Base-by-base conservation (phyloP, 2,113 vertebrate genomes). In the Telmatochromis sp. region DNA sequence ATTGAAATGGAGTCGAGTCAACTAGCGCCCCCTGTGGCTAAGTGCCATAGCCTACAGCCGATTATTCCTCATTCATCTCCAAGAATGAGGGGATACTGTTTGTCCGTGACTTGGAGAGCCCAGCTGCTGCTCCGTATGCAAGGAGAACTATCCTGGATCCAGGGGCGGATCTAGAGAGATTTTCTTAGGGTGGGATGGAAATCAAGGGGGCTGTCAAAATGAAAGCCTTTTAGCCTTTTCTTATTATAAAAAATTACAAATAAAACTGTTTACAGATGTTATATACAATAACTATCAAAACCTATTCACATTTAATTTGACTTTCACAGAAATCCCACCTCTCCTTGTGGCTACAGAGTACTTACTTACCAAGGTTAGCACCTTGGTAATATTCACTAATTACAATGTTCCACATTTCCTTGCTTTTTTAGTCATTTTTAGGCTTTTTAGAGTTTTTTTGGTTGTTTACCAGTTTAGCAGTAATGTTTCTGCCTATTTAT, bases 1-100 rank as follows among this genome's bases (percentile, higher is more conserved):
- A 51, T 19, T 51, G 0, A 19, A 51, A 3, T 51, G 0, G 0
- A 1, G 4, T n/a, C 49, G 17, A 51, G 49, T 51, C 17, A 51
- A 51, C 49, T 51, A 9, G 49, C 17, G 49, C 17, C 8, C 0
- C 49, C 49, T 19, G 49, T 51, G 49, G 17, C 49, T 1, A 51
- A 2, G 0, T 51, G 49, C 49, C 2, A 5, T 19, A n/a, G 49
- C 49, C 11, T 40, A 40, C 37, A 40, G 10, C 47, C 1, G 49
- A 51, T 51, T 51, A 51, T 51, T 51, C 17, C 8, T 51, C 49
- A 51, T 51, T 51, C 49, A 19, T 5, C 49, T 51, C 17, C 49
- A 51, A 51, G 49, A 9, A n/a, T 19, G 49, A 51, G 47, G 17
- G 8, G 47, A 4, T 0, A 1, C 45, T 47, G 45, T 47, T 47